phyloP scores from a whole-genome alignment of 2,113 vertebrate genomes.

The Camelus bactrianus region DNA sequence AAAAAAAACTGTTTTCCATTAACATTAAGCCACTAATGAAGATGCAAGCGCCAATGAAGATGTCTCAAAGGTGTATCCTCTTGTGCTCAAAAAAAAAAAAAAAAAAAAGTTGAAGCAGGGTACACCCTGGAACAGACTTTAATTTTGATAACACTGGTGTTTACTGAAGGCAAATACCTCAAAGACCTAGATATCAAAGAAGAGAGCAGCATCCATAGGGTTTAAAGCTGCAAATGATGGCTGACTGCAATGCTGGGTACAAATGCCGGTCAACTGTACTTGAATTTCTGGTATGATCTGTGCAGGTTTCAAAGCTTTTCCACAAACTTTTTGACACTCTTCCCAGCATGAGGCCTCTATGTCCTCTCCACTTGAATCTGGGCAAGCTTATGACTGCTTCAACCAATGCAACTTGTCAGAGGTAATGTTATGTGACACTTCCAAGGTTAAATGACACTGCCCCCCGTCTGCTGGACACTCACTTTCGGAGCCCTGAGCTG shows the following conservation, averaged over 20 bases:
- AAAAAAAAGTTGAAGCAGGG: background rate
- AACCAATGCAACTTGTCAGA: background rate
- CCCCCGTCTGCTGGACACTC: background rate
- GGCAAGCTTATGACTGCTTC: background rate
- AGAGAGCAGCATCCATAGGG: background rate
- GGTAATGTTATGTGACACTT: background rate
- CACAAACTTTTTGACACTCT: background rate
- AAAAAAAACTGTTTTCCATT: background rate
- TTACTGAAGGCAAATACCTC: background rate
- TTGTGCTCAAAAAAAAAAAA: background rate
- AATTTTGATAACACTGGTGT: background rate
- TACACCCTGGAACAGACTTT: background rate
- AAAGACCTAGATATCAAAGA: background rate
- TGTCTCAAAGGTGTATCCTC: background rate
- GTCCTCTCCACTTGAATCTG: background rate
- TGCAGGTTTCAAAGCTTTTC: background rate
- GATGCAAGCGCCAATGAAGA: background rate
- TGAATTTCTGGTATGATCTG: background rate
- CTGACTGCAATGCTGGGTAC: background rate
- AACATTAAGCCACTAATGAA: conserved; percentile 1
- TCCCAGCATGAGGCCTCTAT: background rate
- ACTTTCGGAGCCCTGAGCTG: background rate
- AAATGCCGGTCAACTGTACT: background rate
- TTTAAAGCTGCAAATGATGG: background rate
- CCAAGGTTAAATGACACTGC: background rate